phyloP scores from a whole-genome alignment of 2,888 invertebrate species.

The Plagodis pulveraria region DNA sequence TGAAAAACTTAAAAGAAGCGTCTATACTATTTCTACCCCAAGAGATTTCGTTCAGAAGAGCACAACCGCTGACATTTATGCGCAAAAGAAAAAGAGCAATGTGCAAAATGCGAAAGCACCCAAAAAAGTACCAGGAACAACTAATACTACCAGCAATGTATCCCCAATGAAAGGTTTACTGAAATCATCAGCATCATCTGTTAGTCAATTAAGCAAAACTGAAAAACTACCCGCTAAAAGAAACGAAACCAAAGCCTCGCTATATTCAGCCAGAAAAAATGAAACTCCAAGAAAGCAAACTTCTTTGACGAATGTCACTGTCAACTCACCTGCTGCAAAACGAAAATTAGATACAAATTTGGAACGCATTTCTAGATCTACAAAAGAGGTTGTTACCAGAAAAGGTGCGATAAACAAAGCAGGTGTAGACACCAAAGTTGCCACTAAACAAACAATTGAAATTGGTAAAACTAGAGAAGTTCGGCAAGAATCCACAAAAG shows the following conservation, averaged over 20 bases:
- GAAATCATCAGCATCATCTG: conserved; percentile 63
- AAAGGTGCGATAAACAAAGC: conserved; percentile 30
- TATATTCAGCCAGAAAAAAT: conserved; percentile 39
- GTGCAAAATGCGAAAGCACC: conserved; percentile 51
- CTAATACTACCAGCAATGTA: conserved; percentile 39
- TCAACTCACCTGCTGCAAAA: conserved; percentile 66
- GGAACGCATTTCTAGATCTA: conserved; percentile 29
- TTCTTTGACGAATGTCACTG: conserved; percentile 59
- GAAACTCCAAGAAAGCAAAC: conserved; percentile 44
- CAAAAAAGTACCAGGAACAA: conserved; percentile 49
- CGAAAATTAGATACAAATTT: conserved; percentile 45
- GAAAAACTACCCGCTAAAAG: conserved; percentile 35
- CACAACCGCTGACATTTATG: conserved; percentile 67
- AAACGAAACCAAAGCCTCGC: conserved; percentile 30
- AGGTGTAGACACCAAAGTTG: conserved; percentile 11
- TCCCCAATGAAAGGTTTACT: conserved; percentile 67
- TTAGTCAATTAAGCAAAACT: conserved; percentile 46
- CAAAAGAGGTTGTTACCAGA: conserved; percentile 27
- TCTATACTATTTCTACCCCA: conserved; percentile 57
- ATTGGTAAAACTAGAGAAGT: conserved; percentile 27
- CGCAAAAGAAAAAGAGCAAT: conserved; percentile 51
- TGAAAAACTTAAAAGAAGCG: conserved; percentile 58
- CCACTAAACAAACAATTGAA: conserved; percentile 17
- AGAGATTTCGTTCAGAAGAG: conserved; percentile 61
- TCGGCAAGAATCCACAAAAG: conserved; percentile 27